Percentiles rank a stretch among this genome's conserved stretches.
Evolutionary conservation across 1,140 invertebrate genomes (phyloP).

Genomic region (Phthorimaea operculella): DNA sequence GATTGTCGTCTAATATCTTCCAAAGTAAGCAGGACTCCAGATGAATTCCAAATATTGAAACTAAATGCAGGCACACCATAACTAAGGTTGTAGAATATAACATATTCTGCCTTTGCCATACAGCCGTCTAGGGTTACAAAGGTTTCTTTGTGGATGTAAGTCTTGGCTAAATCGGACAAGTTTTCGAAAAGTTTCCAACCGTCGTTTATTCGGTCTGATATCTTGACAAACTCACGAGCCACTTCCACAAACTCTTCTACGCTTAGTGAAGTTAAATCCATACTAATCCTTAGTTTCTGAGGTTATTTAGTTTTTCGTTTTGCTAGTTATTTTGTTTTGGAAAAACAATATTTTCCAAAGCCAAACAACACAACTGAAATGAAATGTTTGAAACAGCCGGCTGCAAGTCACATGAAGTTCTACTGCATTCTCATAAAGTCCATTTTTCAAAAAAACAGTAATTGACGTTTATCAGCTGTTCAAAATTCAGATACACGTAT

Average conservation of each 20-base stretch:
- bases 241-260: conserved; percentile 34
- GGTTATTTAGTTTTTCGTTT: no score
- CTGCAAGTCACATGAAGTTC: no score
- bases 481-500: no score
- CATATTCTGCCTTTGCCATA: conserved; percentile 41
- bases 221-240: conserved; percentile 34
- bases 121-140: conserved; percentile 24
- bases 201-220: conserved; percentile 38
- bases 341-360: no score
- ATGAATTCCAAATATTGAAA: conserved; percentile 53
- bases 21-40: conserved; percentile 36
- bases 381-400: no score
- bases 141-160: conserved; percentile 38
- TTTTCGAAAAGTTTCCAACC: conserved; percentile 38
- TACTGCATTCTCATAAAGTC: no score
- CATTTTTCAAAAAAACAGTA: no score
- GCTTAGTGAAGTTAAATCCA: conserved; percentile 12
- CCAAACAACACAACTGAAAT: no score
- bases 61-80: conserved; percentile 54
- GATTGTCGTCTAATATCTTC: conserved; percentile 43
- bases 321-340: no score
- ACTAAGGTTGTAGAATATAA: conserved; percentile 52
- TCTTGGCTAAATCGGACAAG: conserved; percentile 24
- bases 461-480: no score
- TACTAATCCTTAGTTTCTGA: no score